phyloP scores from a whole-genome alignment of 2,113 vertebrate genomes.

The Podarcis muralis region DNA sequence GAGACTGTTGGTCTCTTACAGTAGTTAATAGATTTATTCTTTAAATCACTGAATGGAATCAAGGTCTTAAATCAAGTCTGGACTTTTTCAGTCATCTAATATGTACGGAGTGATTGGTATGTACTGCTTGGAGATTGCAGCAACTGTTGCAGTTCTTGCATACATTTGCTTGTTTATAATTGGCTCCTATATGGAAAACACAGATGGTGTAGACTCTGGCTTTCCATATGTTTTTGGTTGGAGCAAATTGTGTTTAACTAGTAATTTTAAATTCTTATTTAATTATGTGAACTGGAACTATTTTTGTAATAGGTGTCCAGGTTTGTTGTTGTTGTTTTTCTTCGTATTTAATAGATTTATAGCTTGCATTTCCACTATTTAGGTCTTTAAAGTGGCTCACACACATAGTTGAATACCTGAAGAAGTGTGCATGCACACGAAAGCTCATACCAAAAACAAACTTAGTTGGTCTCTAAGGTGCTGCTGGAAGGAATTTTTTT shows the following conservation, averaged over 20 bases:
- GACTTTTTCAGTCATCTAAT: background rate
- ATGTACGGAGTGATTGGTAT: conserved; percentile 20
- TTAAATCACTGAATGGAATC: background rate
- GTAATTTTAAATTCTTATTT: conserved; percentile 52
- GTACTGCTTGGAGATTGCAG: conserved; percentile 40
- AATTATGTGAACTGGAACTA: background rate
- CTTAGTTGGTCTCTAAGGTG: too few relatives aligned
- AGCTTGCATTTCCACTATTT: background rate
- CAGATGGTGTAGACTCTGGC: conserved; percentile 65
- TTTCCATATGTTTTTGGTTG: conserved; percentile 61
- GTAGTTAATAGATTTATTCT: background rate
- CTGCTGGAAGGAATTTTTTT: too few relatives aligned
- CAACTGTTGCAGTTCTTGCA: conserved; percentile 64
- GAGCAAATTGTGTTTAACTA: conserved; percentile 36
- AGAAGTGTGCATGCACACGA: too few relatives aligned
- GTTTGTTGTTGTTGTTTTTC: background rate
- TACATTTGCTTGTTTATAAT: conserved; percentile 72
- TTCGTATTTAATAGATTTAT: background rate
- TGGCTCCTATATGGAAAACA: conserved; percentile 69
- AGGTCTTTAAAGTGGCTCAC: background rate
- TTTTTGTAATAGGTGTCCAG: conserved; percentile 40
- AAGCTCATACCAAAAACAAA: too few relatives aligned
- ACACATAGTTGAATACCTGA: background rate
- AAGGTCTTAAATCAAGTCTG: background rate
- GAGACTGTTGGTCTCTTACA: background rate